These are phyloP conservation scores for Lycodopsis pacificus DNA, from an alignment of 2,797 vertebrate species.

Conservation along the genomic window DNA sequence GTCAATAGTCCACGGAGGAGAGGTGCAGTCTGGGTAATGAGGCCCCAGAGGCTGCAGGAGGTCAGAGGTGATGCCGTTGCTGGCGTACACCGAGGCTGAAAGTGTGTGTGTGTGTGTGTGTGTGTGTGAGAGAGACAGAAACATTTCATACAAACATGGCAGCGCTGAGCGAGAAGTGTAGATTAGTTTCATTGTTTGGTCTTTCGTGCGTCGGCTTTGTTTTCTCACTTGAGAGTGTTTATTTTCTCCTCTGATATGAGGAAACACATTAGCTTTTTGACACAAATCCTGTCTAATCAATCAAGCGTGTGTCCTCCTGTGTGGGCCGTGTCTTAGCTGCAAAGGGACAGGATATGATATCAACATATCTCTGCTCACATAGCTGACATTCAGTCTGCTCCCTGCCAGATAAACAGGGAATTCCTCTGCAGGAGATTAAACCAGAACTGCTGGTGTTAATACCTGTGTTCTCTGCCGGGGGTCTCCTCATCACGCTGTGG, in stretches of 20 bases:
- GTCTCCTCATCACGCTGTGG: slow-evolving; percentile 20
- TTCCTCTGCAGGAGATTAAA: slow-evolving; percentile 45
- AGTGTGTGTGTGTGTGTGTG: slow-evolving; percentile 31
- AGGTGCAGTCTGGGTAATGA: slow-evolving; percentile 76
- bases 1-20: slow-evolving; percentile 67
- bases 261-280: slow-evolving; percentile 60
- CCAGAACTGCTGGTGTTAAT: slow-evolving; percentile 13
- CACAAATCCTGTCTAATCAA: slow-evolving; percentile 60
- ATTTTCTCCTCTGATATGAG: slow-evolving; percentile 69
- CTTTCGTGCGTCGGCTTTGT: slow-evolving; percentile 50
- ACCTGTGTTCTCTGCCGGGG: slow-evolving; percentile 35
- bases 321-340: slow-evolving; percentile 59
- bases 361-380: slow-evolving; percentile 66
- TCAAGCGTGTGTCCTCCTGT: slow-evolving; percentile 60
- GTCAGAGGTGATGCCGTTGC: slow-evolving; percentile 71
- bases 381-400: slow-evolving; percentile 63
- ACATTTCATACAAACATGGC: slow-evolving; percentile 49
- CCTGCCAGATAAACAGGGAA: slow-evolving; percentile 63
- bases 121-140: slow-evolving; percentile 27
- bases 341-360: slow-evolving; percentile 58
- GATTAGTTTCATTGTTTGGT: slow-evolving; percentile 54
- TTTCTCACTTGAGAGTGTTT: slow-evolving; percentile 62
- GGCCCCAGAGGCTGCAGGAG: slow-evolving; percentile 64
- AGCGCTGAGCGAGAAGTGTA: slow-evolving; percentile 35
- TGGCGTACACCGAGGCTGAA: slow-evolving; percentile 32